These are phyloP conservation scores for Hermodice carunculata DNA, from an alignment of 2,888 invertebrate genomes.

Conservation along the genomic window DNA sequence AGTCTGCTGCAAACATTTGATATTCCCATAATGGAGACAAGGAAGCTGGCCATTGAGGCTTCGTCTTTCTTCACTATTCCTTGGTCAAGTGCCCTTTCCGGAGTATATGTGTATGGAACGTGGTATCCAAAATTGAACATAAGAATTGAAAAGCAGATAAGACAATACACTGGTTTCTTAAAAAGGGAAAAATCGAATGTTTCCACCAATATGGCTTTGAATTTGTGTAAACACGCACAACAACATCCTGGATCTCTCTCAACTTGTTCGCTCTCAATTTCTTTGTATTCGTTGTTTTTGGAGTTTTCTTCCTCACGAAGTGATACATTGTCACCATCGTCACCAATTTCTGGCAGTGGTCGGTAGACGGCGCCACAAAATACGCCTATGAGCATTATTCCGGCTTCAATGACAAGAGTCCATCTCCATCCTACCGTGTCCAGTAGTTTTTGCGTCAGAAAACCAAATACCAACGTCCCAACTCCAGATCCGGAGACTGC, in stretches of 20 bases:
- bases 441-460: slow-evolving; percentile 18
- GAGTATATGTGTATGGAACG: slow-evolving; percentile 36
- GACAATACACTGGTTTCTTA: slow-evolving; percentile 12
- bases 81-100: slow-evolving; percentile 23
- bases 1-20: slow-evolving; percentile 29
- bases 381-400: slow-evolving; percentile 14
- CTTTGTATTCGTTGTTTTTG: too few relatives aligned
- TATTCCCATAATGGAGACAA: slow-evolving; percentile 33
- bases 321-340: neutral
- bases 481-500: slow-evolving; percentile 37
- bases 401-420: slow-evolving; percentile 20
- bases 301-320: too few relatives aligned
- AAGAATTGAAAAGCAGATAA: slow-evolving; percentile 21
- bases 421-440: slow-evolving; percentile 20
- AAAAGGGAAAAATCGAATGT: slow-evolving; percentile 15
- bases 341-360: slow-evolving; percentile 7
- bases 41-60: slow-evolving; percentile 9
- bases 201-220: slow-evolving; percentile 6
- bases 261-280: too few relatives aligned
- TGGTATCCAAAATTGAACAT: slow-evolving; percentile 38
- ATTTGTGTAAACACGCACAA: too few relatives aligned
- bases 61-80: slow-evolving; percentile 22
- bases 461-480: slow-evolving; percentile 29
- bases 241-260: too few relatives aligned
- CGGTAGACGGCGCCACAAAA: slow-evolving; percentile 19